Evolutionary conservation across 2,797 vertebrate species (phyloP), one percentile per base, ranked within the genome.

Genomic region (Toxotes lorentzi): DNA sequence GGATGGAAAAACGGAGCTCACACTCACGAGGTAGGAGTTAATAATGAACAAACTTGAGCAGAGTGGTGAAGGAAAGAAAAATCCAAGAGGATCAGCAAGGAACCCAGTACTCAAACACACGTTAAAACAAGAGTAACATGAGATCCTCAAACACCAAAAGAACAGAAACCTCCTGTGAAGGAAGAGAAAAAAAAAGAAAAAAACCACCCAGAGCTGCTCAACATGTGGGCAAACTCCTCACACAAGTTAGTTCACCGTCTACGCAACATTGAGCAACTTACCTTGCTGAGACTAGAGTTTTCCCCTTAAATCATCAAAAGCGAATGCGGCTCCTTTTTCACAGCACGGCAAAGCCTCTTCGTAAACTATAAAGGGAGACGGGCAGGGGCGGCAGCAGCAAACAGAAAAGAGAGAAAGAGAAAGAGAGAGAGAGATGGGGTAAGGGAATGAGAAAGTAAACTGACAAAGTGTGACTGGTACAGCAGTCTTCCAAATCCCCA

Each of bases 401-500:
- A 69, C 13, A 76, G 45, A 64, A 66, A 80, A 59, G 60, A 45
- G 41, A 64, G 68, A 70, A 47, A 54, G 73, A 34, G 30, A 74
- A 60, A 73, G 51, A 67, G 64, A 88, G 79, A 27, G 73, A 53
- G 74, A 72, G 73, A 87, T 51, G 41, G 72, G 64, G 73, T 60
- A 59, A 84, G 76, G 43, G 78, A 89, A 83, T 73, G 81, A 82
- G 86, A 93, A 81, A 81, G 89, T 92, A 89, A 93, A 89, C 89
- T 85, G 91, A 91, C 87, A 88, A 79, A 93, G 86, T 94, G 95
- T 91, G 94, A 95, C 95, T 96, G 95, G 95, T 95, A 96, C 95
- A 89, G 94, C 90, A 91, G 93, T 92, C 91, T 89, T 95, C 93
- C 69, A 61, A 83, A 87, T 89, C 95, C 89, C 94, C 95, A 90